Conservation (phyloP, 2,113 vertebrate species). For the Indicator indicator region DNA sequence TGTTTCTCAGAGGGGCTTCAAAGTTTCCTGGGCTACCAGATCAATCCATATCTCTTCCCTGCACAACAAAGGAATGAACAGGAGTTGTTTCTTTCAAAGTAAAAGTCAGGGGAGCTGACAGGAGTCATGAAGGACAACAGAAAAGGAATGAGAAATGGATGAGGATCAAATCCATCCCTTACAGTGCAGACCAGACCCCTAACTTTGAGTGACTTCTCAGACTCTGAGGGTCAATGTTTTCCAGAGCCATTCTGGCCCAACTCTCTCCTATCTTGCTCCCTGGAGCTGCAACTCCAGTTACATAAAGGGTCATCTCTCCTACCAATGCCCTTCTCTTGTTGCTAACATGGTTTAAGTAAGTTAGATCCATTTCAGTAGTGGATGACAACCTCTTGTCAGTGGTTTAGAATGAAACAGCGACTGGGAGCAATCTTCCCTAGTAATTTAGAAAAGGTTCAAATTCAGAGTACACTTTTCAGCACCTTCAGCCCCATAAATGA, state of each 20-base stretch:
- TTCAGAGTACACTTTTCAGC: neutral
- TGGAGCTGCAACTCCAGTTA: neutral
- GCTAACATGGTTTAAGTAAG: neutral
- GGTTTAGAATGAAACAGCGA: neutral
- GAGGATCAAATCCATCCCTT: neutral
- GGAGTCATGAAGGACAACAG: neutral
- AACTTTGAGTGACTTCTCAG: rapidly evolving
- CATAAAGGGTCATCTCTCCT: neutral
- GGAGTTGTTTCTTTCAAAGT: neutral
- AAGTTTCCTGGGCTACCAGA: neutral
- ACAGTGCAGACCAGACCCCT: rapidly evolving
- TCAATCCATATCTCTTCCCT: neutral
- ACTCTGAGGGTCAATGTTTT: neutral
- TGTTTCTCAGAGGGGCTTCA: neutral
- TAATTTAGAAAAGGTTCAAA: neutral
- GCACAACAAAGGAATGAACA: neutral
- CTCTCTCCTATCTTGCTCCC: neutral
- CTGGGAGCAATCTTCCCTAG: neutral
- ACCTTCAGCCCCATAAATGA: neutral
- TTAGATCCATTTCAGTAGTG: neutral
- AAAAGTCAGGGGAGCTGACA: neutral
- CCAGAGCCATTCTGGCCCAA: neutral
- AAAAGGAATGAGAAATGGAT: neutral
- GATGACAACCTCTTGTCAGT: neutral
- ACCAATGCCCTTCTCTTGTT: neutral